These are phyloP conservation scores for Neotragus pygmaeus DNA, from an alignment of 2,113 vertebrate species.

Conservation along the genomic window DNA sequence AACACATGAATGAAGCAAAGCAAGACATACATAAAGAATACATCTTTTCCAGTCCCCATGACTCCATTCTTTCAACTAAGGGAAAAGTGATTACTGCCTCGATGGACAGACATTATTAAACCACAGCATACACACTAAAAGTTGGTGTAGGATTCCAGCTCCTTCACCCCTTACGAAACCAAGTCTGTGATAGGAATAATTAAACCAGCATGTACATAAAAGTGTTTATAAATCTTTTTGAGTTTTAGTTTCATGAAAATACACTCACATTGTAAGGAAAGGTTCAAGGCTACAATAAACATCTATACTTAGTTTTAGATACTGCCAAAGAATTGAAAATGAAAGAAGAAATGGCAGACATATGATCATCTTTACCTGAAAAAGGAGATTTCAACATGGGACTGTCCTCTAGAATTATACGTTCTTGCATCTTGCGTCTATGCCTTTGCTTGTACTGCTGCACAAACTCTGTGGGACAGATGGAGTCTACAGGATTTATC, in stretches of 20 bases:
- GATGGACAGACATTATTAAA: neutral
- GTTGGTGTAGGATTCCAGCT: neutral
- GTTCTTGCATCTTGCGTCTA: slow-evolving; percentile 73
- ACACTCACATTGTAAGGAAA: neutral
- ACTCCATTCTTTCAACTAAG: slow-evolving; percentile 9
- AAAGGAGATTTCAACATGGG: slow-evolving; percentile 72
- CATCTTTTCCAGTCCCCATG: neutral
- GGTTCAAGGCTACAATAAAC: neutral
- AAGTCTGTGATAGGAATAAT: slow-evolving; percentile 11
- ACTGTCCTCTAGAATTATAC: slow-evolving; percentile 78
- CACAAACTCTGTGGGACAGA: slow-evolving; percentile 76
- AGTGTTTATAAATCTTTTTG: neutral
- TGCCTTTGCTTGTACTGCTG: slow-evolving; percentile 83
- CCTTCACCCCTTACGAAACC: neutral
- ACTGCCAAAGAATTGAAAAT: neutral
- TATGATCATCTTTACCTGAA: slow-evolving; percentile 81
- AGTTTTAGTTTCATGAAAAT: slow-evolving; percentile 24
- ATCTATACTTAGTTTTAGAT: neutral
- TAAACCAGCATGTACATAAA: neutral
- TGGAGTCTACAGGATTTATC: slow-evolving; percentile 63
- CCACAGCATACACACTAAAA: neutral
- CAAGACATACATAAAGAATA: neutral
- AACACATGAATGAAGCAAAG: neutral
- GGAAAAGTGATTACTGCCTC: slow-evolving; percentile 1
- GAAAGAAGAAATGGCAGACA: neutral